Evolutionary conservation across 2,113 vertebrate genomes (phyloP), one percentile per base, ranked within the genome.

Genomic region (Dendrocopos noguchii): DNA sequence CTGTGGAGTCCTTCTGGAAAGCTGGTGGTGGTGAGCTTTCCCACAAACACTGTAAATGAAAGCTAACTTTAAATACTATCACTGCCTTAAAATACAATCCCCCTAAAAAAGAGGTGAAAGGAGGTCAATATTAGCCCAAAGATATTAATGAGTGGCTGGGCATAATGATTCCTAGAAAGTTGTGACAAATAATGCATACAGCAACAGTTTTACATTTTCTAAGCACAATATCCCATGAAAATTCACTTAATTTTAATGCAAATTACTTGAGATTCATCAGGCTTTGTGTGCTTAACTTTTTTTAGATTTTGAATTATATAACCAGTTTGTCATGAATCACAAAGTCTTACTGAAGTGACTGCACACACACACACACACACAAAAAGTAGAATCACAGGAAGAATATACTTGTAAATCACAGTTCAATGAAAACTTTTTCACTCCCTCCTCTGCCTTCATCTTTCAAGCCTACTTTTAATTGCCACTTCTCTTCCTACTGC

Each of bases 261-360:
- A 96, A 87, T 97, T 36, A 97, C 74, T 97, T 93, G 91, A 96
- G 91, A 95, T 66, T 92, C 75, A 87, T 34, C 68, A 87, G 96
- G 73, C 47, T 96, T 92, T 91, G 90, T 95, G 80, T 90, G 67
- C 87, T 94, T 84, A 97, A 95, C 84, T 80, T 96, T 96, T 92
- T 75, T 75, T 36, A 93, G 93, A 93, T 91, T 97, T 93, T 88
- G 91, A 84, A 95, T 96, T 97, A 97, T 79, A 96, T 95, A 97
- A 97, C 85, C 83, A 94, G 86, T 50, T 94, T 94, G 82, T 79
- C 71, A 81, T 83, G 84, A 95, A 92, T 97, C 94, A 96, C 64
- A 85, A 88, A 74, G 63, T 68, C 85, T 82, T 94, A 81, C 7
- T 87, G 87, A 95, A 96, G 61, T 13, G 44, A 88, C 44, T 95